A percentile compares a stretch with the other conserved stretches of the same genome.
Evolutionary conservation across 1,140 invertebrate genomes (phyloP).

Genomic region (Drosophila pruinosa): DNA sequence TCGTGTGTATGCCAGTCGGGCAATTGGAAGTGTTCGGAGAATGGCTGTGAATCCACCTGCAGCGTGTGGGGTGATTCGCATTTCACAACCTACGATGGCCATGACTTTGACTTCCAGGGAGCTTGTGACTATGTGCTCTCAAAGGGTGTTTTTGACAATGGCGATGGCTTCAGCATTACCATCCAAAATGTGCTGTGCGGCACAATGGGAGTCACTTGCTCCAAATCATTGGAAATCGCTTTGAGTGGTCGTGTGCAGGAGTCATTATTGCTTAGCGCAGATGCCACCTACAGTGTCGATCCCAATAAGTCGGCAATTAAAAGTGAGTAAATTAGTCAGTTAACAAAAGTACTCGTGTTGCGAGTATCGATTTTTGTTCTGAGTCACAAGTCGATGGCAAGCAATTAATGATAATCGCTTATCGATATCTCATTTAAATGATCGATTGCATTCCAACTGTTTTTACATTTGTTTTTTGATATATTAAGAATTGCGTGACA

Average conservation of each 20-base stretch:
- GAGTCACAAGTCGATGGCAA: too few relatives aligned
- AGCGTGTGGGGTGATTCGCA: slow-evolving; percentile 94
- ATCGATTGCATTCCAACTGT: not conserved
- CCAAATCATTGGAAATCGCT: slow-evolving; percentile 88
- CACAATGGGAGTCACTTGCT: slow-evolving; percentile 92
- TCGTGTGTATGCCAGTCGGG: slow-evolving; percentile 88
- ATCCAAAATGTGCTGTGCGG: slow-evolving; percentile 89
- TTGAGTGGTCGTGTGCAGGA: slow-evolving; percentile 84
- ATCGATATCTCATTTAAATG: not conserved
- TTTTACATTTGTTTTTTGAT: not conserved
- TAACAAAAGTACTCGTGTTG: too few relatives aligned
- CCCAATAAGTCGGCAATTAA: slow-evolving; percentile 72
- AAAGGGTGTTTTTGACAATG: slow-evolving; percentile 86
- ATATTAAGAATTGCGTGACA: slow-evolving; percentile 68
- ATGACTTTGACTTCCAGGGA: slow-evolving; percentile 93
- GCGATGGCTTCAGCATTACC: slow-evolving; percentile 88
- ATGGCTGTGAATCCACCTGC: slow-evolving; percentile 88
- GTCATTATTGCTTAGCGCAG: slow-evolving; percentile 85
- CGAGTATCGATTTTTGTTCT: too few relatives aligned
- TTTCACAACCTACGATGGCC: slow-evolving; percentile 93
- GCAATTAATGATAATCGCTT: not conserved
- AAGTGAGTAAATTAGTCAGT: slow-evolving; percentile 64
- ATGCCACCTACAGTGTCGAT: slow-evolving; percentile 79
- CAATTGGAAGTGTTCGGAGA: slow-evolving; percentile 88
- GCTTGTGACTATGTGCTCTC: slow-evolving; percentile 93